Evolutionary conservation across 2,797 vertebrate species (phyloP), one percentile per base, ranked within the genome.

Genomic region (Myripristis jacobus): DNA sequence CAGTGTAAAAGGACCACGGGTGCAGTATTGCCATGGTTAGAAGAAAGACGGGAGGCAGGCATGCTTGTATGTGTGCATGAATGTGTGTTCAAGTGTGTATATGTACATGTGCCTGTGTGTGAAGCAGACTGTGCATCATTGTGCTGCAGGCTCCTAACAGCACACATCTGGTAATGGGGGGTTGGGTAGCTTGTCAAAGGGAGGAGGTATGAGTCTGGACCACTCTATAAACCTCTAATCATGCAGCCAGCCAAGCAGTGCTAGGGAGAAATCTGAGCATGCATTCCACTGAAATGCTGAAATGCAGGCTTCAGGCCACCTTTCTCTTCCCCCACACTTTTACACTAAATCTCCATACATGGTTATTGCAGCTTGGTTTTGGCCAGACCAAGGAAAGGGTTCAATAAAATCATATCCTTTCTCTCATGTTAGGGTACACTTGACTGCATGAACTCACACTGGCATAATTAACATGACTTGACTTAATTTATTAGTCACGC

Each of bases 51-150:
- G 56, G 73, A 66, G 62, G 54, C 68, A 58, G 77, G 83, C 50
- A 70, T 83, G 70, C 47, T 27, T 72, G 55, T 46, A 22, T 44
- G 41, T 48, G 52, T 22, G 27, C 36, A 27, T 57, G 19, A 22
- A 44, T 62, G 59, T 65, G 53, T 55, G 29, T 63, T 27, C 44
- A 57, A 56, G 64, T 50, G 61, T 41, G 70, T 54, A 48, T 27
- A 59, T 11, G 53, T 16, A 58, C 19, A 60, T 21, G 36, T 66
- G 78, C 22, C 64, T 74, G 25, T 74, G 65, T 63, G 86, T 79
- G 72, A 80, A 90, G 80, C 85, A 90, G 88, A 94, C 90, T 93
- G 92, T 90, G 92, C 81, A 89, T 91, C 87, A 93, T 90, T 93
- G 91, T 93, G 89, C 92, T 90, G 75, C 47, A 44, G 92, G 91